These are phyloP conservation scores for Anticlea derivata DNA, from an alignment of 2,888 invertebrate genomes.

Conservation along the genomic window DNA sequence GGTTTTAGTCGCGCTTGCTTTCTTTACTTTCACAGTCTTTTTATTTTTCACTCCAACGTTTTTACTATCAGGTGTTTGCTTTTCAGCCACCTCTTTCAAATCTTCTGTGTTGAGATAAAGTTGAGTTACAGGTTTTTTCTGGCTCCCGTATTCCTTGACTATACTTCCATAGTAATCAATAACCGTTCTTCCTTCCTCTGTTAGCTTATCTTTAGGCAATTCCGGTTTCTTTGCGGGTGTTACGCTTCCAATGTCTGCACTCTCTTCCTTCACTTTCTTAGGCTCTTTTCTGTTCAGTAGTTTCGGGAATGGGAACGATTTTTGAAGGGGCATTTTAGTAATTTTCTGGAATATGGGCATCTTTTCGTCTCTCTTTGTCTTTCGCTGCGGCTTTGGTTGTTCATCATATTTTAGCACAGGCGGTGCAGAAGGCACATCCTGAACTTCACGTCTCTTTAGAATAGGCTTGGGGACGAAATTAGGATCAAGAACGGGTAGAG, in stretches of 20 bases:
- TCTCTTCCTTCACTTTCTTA: constrained; percentile 47
- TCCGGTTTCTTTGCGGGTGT: constrained; percentile 49
- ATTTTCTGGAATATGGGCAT: constrained; percentile 70
- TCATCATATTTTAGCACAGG: constrained; percentile 42
- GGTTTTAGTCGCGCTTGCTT: constrained; percentile 43
- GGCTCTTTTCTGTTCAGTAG: constrained; percentile 66
- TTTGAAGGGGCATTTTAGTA: constrained; percentile 69
- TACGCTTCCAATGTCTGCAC: constrained; percentile 35
- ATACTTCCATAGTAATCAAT: constrained; percentile 92
- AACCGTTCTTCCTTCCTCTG: constrained; percentile 87
- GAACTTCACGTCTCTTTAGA: constrained; percentile 84
- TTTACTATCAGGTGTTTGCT: constrained; percentile 57
- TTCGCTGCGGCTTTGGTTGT: constrained; percentile 45
- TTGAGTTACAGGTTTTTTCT: constrained; percentile 73
- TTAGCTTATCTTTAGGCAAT: constrained; percentile 63
- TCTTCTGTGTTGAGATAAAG: constrained; percentile 86
- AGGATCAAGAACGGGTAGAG: constrained; percentile 86
- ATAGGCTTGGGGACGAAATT: constrained; percentile 92
- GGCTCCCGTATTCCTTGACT: constrained; percentile 87
- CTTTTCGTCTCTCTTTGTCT: constrained; percentile 66
- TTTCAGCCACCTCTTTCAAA: constrained; percentile 83
- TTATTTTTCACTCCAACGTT: constrained; percentile 43
- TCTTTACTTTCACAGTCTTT: constrained; percentile 47
- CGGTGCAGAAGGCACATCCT: constrained; percentile 38
- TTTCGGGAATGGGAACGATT: constrained; percentile 66